Percentiles rank a stretch among this genome's conserved stretches.
These are phyloP conservation scores for Bombus haemorrhoidalis DNA, from an alignment of 1,140 invertebrate species.

Conservation along the genomic window DNA sequence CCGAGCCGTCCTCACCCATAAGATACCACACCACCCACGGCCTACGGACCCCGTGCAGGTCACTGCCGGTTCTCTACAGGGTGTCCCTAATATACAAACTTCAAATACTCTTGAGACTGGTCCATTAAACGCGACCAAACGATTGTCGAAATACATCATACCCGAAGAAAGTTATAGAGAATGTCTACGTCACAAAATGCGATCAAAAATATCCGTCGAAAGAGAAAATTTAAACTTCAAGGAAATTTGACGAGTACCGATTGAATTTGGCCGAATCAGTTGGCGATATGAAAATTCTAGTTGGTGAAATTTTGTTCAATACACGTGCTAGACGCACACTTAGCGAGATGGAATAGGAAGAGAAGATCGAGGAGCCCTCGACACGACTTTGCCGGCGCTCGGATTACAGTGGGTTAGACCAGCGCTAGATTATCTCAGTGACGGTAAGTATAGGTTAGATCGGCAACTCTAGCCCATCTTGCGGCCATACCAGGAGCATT, in stretches of 20 bases:
- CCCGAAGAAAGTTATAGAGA: background rate
- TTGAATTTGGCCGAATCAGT: background rate
- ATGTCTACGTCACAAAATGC: background rate
- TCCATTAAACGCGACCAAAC: no score
- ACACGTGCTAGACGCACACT: constrained; percentile 32
- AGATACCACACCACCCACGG: constrained; percentile 70
- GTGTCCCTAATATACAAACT: constrained; percentile 18
- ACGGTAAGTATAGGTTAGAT: constrained; percentile 76
- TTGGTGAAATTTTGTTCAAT: constrained; percentile 15
- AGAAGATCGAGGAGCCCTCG: constrained; percentile 50
- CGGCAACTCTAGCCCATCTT: constrained; percentile 64
- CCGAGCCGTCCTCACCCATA: constrained; percentile 56
- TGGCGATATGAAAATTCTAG: background rate
- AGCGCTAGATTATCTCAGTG: constrained; percentile 74
- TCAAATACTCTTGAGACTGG: background rate
- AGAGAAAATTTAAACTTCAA: background rate
- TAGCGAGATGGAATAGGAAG: constrained; percentile 51
- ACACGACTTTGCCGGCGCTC: constrained; percentile 59
- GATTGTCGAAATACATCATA: no score
- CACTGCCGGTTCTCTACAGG: constrained; percentile 54
- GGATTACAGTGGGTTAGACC: constrained; percentile 68
- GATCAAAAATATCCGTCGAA: background rate
- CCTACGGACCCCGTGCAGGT: constrained; percentile 49
- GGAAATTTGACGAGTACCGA: background rate
- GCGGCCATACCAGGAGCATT: constrained; percentile 65